Evolutionary conservation across 2,888 invertebrate genomes (phyloP).

Genomic region (Notodonta ziczac): DNA sequence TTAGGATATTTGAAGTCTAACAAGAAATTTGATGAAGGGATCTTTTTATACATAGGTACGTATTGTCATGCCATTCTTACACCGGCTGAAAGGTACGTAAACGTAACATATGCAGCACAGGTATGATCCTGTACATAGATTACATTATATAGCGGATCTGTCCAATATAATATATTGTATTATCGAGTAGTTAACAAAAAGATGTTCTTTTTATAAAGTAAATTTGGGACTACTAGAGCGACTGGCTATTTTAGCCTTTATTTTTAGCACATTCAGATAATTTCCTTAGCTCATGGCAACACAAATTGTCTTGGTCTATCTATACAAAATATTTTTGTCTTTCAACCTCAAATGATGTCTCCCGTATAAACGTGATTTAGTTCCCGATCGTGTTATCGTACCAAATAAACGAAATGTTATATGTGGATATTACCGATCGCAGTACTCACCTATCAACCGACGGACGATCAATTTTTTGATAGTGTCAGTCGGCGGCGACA

Average conservation of each 20-base stretch:
- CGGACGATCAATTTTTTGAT: conserved; percentile 80
- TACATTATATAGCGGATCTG: no score
- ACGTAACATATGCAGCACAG: no score
- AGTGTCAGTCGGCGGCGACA: conserved; percentile 73
- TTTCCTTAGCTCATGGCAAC: no score
- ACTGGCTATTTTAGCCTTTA: no score
- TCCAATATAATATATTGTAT: no score
- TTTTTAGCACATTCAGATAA: no score
- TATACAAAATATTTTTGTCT: conserved; percentile 37
- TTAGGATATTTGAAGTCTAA: not conserved
- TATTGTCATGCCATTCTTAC: not conserved
- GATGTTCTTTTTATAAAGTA: no score
- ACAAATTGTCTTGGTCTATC: no score
- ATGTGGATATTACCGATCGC: not conserved
- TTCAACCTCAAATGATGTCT: not conserved
- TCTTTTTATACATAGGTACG: not conserved
- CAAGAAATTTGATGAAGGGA: not conserved
- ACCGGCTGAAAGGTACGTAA: no score
- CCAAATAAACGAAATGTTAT: not conserved
- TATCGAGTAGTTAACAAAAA: no score
- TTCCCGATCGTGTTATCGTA: not conserved
- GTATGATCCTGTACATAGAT: no score
- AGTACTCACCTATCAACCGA: conserved; percentile 25
- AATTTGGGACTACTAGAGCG: no score
- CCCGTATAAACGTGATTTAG: not conserved